A percentile compares a stretch with the other conserved stretches of the same genome.
These are phyloP conservation scores for Epirrhoe alternata DNA, from an alignment of 2,888 invertebrate species.

Conservation along the genomic window DNA sequence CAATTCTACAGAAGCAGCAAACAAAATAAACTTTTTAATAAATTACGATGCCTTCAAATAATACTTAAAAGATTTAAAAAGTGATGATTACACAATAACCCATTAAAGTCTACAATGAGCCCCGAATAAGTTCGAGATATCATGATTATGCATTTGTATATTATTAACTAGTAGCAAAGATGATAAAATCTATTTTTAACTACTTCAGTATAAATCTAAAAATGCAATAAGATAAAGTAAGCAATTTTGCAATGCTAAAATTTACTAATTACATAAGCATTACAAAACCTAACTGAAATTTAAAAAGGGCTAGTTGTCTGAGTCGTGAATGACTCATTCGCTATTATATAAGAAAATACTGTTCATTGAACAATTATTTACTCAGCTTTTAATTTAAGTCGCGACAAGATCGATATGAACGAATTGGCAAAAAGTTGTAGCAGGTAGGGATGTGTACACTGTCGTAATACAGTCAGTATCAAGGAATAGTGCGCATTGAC, in stretches of 20 bases:
- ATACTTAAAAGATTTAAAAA: slow-evolving; percentile 47
- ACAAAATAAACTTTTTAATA: slow-evolving; percentile 75
- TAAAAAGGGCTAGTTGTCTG: slow-evolving; percentile 27
- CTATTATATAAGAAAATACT: slow-evolving; percentile 50
- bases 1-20: slow-evolving; percentile 90
- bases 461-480: slow-evolving; percentile 65
- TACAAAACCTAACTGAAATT: slow-evolving; percentile 4
- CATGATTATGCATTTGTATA: slow-evolving; percentile 15
- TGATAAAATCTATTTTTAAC: slow-evolving; percentile 42
- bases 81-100: slow-evolving; percentile 43
- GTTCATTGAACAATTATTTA: slow-evolving; percentile 47
- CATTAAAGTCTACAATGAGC: slow-evolving; percentile 40
- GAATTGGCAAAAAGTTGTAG: slow-evolving; percentile 56
- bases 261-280: slow-evolving; percentile 44
- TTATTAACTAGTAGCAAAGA: slow-evolving; percentile 36
- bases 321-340: slow-evolving; percentile 58
- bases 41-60: slow-evolving; percentile 55
- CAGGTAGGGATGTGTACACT: slow-evolving; percentile 60
- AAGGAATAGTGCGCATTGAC: slow-evolving; percentile 70
- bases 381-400: slow-evolving; percentile 53
- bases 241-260: slow-evolving; percentile 49
- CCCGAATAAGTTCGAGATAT: slow-evolving; percentile 32
- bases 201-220: slow-evolving; percentile 43
- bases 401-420: slow-evolving; percentile 42
- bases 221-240: slow-evolving; percentile 54